Conservation (phyloP, 2,797 vertebrate species). For the Picus viridis region DNA sequence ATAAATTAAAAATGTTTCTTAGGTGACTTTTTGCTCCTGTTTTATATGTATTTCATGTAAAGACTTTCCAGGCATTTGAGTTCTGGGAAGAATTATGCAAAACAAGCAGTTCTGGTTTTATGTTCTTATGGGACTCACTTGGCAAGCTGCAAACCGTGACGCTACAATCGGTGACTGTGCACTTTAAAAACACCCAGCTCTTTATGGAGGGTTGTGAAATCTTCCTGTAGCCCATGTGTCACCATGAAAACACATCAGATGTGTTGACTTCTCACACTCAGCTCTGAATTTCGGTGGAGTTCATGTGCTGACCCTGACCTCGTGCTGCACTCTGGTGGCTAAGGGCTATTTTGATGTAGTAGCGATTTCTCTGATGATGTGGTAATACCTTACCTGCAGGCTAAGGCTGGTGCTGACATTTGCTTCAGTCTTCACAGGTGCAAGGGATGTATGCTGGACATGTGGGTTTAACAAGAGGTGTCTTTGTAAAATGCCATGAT, state of each 20-base stretch:
- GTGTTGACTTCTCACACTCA: neutral
- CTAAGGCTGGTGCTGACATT: neutral
- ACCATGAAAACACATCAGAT: neutral
- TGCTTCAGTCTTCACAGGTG: neutral
- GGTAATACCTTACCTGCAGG: neutral
- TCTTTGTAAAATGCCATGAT: neutral
- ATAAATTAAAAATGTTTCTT: slow-evolving; percentile 69
- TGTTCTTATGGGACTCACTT: neutral
- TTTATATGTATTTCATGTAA: slow-evolving; percentile 61
- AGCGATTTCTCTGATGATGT: neutral
- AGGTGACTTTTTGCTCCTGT: slow-evolving; percentile 50
- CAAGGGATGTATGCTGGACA: neutral
- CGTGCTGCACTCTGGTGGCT: neutral
- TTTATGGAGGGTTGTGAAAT: neutral
- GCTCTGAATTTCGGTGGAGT: neutral
- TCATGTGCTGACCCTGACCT: neutral
- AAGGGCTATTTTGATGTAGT: neutral
- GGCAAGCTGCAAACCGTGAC: neutral
- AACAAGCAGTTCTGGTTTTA: slow-evolving; percentile 8
- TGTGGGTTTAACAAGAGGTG: neutral
- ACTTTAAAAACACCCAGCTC: neutral
- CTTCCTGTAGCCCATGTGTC: neutral
- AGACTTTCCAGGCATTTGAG: slow-evolving; percentile 41
- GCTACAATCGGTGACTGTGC: neutral
- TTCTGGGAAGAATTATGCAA: slow-evolving; percentile 58